phyloP scores from a whole-genome alignment of 2,888 invertebrate species.

The Drosophila emarginata region DNA sequence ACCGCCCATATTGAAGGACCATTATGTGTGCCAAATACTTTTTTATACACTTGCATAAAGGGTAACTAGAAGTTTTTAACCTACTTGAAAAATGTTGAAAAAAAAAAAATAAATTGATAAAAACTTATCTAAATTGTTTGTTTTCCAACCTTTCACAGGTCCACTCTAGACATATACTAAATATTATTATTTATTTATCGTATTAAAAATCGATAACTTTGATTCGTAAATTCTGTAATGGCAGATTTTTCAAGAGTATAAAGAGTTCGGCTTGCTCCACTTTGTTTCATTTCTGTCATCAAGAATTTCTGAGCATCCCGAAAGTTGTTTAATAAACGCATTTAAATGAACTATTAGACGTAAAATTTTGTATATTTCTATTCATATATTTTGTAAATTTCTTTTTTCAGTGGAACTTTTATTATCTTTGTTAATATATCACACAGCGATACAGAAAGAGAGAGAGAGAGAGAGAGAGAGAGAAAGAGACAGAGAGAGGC shows the following conservation, averaged over 20 bases:
- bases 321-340: slow-evolving; percentile 75
- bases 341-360: slow-evolving; percentile 70
- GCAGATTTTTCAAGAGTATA: neutral
- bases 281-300: slow-evolving; percentile 33
- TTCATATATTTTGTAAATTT: slow-evolving; percentile 27
- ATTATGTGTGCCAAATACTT: slow-evolving; percentile 53
- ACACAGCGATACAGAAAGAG: slow-evolving; percentile 36
- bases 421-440: slow-evolving; percentile 68
- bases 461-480: slow-evolving; percentile 27
- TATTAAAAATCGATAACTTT: too few species aligned
- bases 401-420: slow-evolving; percentile 56
- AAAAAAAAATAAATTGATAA: neutral
- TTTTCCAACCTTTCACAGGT: too few species aligned
- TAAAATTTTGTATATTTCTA: slow-evolving; percentile 36
- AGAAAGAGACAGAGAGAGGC: neutral
- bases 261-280: neutral
- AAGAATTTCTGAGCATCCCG: slow-evolving; percentile 40
- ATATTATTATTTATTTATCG: too few species aligned
- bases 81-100: neutral
- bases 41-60: neutral
- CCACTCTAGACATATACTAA: too few species aligned
- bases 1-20: slow-evolving; percentile 56
- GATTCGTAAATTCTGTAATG: too few species aligned
- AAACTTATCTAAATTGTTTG: neutral
- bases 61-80: neutral